A percentile compares a stretch with the other conserved stretches of the same genome.
Conservation (phyloP, 2,888 invertebrate genomes). For the Eretmocerus hayati region DNA sequence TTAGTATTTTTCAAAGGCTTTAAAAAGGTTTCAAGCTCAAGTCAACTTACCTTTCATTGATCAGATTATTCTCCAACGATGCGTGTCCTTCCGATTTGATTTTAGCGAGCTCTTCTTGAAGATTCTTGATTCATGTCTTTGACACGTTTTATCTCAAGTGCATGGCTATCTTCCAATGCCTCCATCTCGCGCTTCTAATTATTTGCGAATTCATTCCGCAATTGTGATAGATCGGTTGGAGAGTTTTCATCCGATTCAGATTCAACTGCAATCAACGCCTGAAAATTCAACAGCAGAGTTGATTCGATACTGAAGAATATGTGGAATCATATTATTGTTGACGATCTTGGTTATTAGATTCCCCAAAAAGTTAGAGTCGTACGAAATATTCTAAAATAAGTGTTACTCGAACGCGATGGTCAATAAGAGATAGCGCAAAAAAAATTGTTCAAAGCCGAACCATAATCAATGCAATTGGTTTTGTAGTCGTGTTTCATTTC, state of each 20-base stretch:
- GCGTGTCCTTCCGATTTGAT: slow-evolving; percentile 20
- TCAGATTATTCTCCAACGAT: slow-evolving; percentile 34
- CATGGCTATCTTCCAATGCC: slow-evolving; percentile 53
- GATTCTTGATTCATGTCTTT: slow-evolving; percentile 35
- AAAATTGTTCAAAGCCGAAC: too few relatives aligned
- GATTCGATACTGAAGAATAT: too few relatives aligned
- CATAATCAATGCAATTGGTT: too few relatives aligned
- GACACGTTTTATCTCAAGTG: slow-evolving; percentile 54
- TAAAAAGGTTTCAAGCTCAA: too few relatives aligned
- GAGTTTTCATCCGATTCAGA: slow-evolving; percentile 64
- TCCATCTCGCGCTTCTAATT: slow-evolving; percentile 58
- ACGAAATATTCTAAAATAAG: too few relatives aligned
- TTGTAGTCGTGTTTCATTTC: too few relatives aligned
- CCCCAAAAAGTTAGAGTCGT: too few relatives aligned
- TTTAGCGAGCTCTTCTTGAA: slow-evolving; percentile 32
- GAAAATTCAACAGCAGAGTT: too few relatives aligned
- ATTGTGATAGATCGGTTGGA: slow-evolving; percentile 66
- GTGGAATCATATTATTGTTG: too few relatives aligned
- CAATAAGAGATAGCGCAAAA: too few relatives aligned
- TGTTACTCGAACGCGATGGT: too few relatives aligned
- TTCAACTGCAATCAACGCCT: slow-evolving; percentile 65
- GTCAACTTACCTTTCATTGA: slow-evolving; percentile 61
- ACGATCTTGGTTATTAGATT: too few relatives aligned
- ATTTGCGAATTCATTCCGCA: slow-evolving; percentile 66
- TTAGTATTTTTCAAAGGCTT: not conserved